phyloP scores from a whole-genome alignment of 2,113 vertebrate species.

The Alethe castanea region DNA sequence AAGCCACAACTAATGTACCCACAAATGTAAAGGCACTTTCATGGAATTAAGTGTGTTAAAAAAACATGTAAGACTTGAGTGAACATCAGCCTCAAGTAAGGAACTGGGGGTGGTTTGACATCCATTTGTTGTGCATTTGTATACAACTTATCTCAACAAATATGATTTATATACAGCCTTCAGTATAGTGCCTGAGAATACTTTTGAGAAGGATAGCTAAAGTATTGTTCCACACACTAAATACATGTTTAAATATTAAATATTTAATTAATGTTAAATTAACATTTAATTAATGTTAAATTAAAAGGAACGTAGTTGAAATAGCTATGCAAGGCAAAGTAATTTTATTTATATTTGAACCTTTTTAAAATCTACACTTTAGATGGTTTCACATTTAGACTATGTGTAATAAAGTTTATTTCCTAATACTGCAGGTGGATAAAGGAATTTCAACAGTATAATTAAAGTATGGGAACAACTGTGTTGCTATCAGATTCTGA shows the following conservation, averaged over 20 bases:
- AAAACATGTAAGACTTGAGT: not conserved
- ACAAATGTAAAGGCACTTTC: not conserved
- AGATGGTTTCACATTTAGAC: not conserved
- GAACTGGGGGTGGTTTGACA: not conserved
- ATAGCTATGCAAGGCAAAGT: not conserved
- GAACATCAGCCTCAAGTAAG: not conserved
- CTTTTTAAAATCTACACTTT: not conserved
- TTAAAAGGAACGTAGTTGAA: not conserved
- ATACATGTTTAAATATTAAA: not conserved
- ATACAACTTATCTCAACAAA: not conserved
- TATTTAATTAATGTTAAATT: too few relatives aligned
- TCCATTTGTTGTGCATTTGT: not conserved
- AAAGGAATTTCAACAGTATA: not conserved
- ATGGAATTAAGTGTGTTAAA: not conserved
- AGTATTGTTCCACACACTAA: not conserved
- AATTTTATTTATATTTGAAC: not conserved
- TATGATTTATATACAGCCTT: not conserved
- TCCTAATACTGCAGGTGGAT: not conserved
- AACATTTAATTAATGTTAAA: too few relatives aligned
- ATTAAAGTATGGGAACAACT: constrained; percentile 50
- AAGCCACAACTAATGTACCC: not conserved
- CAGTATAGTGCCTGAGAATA: not conserved
- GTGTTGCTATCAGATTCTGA: constrained; percentile 52
- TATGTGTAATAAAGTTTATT: not conserved
- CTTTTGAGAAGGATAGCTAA: not conserved